Evolutionary conservation across 2,888 invertebrate genomes (phyloP), one percentile per base, ranked within the genome.

Genomic region (Exocentrus adspersus): DNA sequence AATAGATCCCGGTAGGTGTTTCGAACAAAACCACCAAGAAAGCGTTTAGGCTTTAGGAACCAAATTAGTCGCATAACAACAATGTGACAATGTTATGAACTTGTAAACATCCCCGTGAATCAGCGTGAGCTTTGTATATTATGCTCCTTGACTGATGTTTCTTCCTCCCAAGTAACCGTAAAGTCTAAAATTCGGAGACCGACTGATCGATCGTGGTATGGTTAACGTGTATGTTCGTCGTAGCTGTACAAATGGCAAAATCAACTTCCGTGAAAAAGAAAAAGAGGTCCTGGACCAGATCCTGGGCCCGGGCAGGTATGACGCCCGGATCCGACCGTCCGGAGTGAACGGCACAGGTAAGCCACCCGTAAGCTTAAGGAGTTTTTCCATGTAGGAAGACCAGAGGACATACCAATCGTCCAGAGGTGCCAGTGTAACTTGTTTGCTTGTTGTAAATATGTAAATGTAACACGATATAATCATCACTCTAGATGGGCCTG

Each of bases 301-400:
- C 84, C 87, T 96, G 80, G 95, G 95, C 70, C 92, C 92, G 68
- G 93, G 93, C 73, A 88, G 92, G 75, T 96, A 96, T 87, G 96
- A 96, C 85, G 94, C 95, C 72, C 87, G 95, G 79, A 96, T 96
- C 82, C 87, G 96, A 80, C 96, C 96, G 58, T 94, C 94, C 60
- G 96, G 96, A 76, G 91, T 94, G 84, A 95, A 96, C 84, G 95
- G 94, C 82, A 95, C 95, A 89, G 95, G 95, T 95, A 87, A 89
- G 90, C 72, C 52, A 20, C 45, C 50, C n/a, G n/a, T 61, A 30
- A 14, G 56, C 42, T 63, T 48, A 63, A 62, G 59, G 52, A 51
- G 51, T 66, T 64, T 62, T 61, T 65, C 42, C 53, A 73, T 74
- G 71, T 60, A 63, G 66, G 65, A 56, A 41, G 63, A 61, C 59